A percentile compares a stretch with the other conserved stretches of the same genome.
phyloP scores from a whole-genome alignment of 2,113 vertebrate genomes.

The Melanotaenia duboulayi region DNA sequence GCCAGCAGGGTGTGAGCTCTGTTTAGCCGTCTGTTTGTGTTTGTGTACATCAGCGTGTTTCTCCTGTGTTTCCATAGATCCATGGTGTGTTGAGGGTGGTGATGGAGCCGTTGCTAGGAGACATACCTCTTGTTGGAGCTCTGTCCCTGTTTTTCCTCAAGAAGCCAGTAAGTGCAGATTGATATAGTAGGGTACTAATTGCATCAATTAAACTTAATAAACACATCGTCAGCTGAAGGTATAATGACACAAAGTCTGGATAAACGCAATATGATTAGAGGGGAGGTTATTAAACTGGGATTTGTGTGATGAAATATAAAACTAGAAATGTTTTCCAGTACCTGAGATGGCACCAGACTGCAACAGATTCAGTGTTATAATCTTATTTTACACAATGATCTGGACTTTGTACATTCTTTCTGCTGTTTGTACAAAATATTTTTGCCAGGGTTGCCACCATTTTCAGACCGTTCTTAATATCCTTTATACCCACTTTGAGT shows the following conservation, averaged over 20 bases:
- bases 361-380: not conserved
- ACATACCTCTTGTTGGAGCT: conserved; percentile 95
- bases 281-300: not conserved
- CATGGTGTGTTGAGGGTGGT: conserved; percentile 95
- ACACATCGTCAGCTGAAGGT: not conserved
- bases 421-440: not conserved
- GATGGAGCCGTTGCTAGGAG: conserved; percentile 95
- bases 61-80: conserved; percentile 83
- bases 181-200: not conserved
- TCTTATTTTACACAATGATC: conserved; percentile 1
- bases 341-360: no score
- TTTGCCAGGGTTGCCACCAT: not conserved
- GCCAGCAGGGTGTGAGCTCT: conserved; percentile 16
- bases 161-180: conserved; percentile 89
- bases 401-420: not conserved
- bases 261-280: conserved; percentile 4
- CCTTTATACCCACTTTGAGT: not conserved
- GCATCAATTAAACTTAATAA: conserved; percentile 5
- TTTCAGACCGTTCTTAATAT: conserved; percentile 9
- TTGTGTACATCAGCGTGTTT: conserved; percentile 28
- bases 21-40: conserved; percentile 11
- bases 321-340: not conserved
- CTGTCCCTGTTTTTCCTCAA: conserved; percentile 95
- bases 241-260: conserved; percentile 5
- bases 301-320: conserved; percentile 9